Percentiles rank a stretch among this genome's conserved stretches.
Evolutionary conservation across 64 coral and sea anemone genomes (phyloP).

Genomic region (Acropora tenuis): DNA sequence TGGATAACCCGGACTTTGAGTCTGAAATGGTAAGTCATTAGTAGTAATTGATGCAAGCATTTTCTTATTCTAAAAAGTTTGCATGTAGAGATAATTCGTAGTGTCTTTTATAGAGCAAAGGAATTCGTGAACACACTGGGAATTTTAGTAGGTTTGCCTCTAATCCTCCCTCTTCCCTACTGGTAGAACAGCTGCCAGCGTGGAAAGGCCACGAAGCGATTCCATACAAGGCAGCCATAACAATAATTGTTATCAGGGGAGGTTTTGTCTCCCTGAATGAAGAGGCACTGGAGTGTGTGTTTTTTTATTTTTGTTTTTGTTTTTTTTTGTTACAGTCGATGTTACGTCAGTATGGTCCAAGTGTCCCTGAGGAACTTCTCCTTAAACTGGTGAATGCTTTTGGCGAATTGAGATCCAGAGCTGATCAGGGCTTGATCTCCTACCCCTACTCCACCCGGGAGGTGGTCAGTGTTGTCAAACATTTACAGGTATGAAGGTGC

Average conservation of each 20-base stretch:
- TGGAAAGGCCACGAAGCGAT: too few species aligned
- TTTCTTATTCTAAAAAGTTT: neutral
- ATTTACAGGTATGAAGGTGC: conserved; percentile 73
- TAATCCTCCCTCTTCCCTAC: too few species aligned
- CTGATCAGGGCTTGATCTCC: conserved; percentile 93
- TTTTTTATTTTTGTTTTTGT: neutral
- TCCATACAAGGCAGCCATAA: too few species aligned
- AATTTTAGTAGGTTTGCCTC: too few species aligned
- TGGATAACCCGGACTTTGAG: conserved; percentile 94
- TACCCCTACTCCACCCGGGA: conserved; percentile 98
- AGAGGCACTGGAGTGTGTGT: too few species aligned
- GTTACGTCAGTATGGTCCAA: conserved; percentile 94
- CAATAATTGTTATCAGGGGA: too few species aligned
- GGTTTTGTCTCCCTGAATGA: too few species aligned
- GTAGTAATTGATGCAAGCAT: neutral
- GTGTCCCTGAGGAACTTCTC: conserved; percentile 78
- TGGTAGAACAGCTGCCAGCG: too few species aligned
- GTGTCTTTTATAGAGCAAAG: too few species aligned
- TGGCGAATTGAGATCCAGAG: conserved; percentile 86
- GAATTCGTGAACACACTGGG: too few species aligned
- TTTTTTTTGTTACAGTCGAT: conserved; percentile 49
- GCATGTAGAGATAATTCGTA: neutral
- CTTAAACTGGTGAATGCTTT: conserved; percentile 93
- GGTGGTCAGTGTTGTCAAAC: conserved; percentile 95
- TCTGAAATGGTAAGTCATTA: conserved; percentile 93